These are phyloP conservation scores for Amia ocellicauda DNA, from an alignment of 2,113 vertebrate genomes.

Conservation along the genomic window DNA sequence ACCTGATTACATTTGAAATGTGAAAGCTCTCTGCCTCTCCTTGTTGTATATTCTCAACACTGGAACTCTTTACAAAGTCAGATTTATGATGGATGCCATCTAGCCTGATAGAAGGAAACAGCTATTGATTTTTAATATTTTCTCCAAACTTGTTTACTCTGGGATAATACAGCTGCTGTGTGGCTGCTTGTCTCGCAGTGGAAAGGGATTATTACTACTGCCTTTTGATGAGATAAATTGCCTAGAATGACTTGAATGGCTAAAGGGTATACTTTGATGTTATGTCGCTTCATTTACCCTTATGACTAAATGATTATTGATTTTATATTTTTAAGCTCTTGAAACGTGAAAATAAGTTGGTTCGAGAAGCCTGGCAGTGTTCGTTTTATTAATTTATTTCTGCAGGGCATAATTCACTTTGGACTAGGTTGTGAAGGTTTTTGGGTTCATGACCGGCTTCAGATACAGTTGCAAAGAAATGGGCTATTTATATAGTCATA, in stretches of 20 bases:
- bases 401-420: conserved; percentile 79
- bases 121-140: conserved; percentile 91
- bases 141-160: conserved; percentile 81
- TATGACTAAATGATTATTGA: conserved; percentile 96
- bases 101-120: conserved; percentile 85
- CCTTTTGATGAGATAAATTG: conserved; percentile 86
- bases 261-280: conserved; percentile 84
- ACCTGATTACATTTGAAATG: conserved; percentile 31
- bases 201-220: conserved; percentile 76
- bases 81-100: conserved; percentile 81
- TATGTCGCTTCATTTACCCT: conserved; percentile 87
- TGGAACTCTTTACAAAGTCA: conserved; percentile 63
- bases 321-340: conserved; percentile 87
- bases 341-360: conserved; percentile 82
- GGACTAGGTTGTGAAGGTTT: conserved; percentile 71
- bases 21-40: conserved; percentile 12
- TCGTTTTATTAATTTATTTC: conserved; percentile 87
- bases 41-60: conserved; percentile 13
- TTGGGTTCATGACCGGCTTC: conserved; percentile 77
- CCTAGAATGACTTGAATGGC: conserved; percentile 78
- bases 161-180: conserved; percentile 76
- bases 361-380: conserved; percentile 70
- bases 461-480: conserved; percentile 79
- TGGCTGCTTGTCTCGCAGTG: conserved; percentile 71
- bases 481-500: conserved; percentile 85